Evolutionary conservation across 2,888 invertebrate species (phyloP).

Genomic region (Cryptocheilus praepositus): DNA sequence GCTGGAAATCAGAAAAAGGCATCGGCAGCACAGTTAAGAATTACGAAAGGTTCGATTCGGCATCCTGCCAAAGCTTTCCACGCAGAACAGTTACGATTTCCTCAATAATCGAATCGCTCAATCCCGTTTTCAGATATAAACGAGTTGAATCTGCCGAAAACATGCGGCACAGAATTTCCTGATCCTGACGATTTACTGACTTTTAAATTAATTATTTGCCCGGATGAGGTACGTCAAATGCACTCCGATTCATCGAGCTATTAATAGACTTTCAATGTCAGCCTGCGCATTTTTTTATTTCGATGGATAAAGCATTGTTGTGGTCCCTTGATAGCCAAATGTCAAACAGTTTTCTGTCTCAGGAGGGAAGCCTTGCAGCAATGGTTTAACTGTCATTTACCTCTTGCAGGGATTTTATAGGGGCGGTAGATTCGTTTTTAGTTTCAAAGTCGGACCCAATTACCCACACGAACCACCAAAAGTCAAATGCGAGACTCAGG

Average conservation of each 20-base stretch:
- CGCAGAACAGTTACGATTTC: not conserved
- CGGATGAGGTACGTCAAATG: conserved; percentile 86
- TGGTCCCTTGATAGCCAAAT: not conserved
- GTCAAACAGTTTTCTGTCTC: no score
- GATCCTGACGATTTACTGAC: conserved; percentile 96
- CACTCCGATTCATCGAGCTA: not conserved
- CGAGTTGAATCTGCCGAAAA: conserved; percentile 97
- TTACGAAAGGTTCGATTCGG: conserved; percentile 89
- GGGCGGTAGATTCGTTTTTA: conserved; percentile 95
- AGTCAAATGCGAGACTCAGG: conserved; percentile 98
- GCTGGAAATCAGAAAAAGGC: conserved; percentile 91
- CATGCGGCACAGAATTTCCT: conserved; percentile 96
- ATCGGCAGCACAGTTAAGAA: conserved; percentile 96
- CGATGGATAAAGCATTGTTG: not conserved
- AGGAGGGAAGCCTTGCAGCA: not conserved
- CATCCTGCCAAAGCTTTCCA: conserved; percentile 11
- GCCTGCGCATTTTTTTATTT: not conserved
- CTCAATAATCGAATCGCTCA: conserved; percentile 6
- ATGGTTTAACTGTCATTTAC: not conserved
- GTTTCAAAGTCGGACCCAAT: conserved; percentile 97
- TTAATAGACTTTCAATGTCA: not conserved
- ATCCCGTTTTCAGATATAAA: conserved; percentile 88
- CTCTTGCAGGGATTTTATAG: conserved; percentile 89
- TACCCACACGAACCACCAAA: conserved; percentile 99
- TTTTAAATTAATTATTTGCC: conserved; percentile 96